These are phyloP conservation scores for Nipponia nippon DNA, from an alignment of 2,113 vertebrate genomes.

Conservation along the genomic window DNA sequence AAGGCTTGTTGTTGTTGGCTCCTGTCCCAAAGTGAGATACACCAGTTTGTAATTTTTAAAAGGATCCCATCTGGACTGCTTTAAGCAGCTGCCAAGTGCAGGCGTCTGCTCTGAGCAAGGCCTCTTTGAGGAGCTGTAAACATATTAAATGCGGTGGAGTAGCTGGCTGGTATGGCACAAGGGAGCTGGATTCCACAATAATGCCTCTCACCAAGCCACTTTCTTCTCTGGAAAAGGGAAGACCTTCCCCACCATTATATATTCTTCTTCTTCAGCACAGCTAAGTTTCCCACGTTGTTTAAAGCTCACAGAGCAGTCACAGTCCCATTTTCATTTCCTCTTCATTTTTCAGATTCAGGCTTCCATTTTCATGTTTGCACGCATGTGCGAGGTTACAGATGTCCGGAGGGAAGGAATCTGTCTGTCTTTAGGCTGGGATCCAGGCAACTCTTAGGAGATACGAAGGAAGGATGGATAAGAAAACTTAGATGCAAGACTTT, in stretches of 20 bases:
- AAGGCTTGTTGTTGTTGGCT: conserved; percentile 61
- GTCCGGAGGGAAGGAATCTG: background rate
- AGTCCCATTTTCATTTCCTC: background rate
- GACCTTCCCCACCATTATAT: background rate
- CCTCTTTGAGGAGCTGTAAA: conserved; percentile 54
- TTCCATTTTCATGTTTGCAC: background rate
- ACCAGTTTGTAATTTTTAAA: conserved; percentile 62
- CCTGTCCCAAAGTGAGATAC: conserved; percentile 58
- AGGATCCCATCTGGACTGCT: conserved; percentile 64
- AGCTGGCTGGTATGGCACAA: conserved; percentile 8
- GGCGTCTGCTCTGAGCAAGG: conserved; percentile 50
- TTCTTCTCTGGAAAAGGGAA: background rate
- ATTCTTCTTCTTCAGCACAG: background rate
- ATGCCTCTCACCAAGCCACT: background rate
- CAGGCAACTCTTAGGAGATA: background rate
- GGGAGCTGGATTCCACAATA: background rate
- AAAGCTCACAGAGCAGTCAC: background rate
- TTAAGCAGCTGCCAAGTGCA: conserved; percentile 57
- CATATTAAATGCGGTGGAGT: background rate
- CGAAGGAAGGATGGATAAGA: background rate
- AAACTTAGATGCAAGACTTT: background rate
- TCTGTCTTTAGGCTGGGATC: background rate
- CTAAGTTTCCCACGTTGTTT: fast-evolving
- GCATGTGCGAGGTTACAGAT: background rate
- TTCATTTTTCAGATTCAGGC: background rate